A percentile compares a stretch with the other conserved stretches of the same genome.
phyloP scores from a whole-genome alignment of 2,113 vertebrate genomes.

The Myrmophylax atrothorax region DNA sequence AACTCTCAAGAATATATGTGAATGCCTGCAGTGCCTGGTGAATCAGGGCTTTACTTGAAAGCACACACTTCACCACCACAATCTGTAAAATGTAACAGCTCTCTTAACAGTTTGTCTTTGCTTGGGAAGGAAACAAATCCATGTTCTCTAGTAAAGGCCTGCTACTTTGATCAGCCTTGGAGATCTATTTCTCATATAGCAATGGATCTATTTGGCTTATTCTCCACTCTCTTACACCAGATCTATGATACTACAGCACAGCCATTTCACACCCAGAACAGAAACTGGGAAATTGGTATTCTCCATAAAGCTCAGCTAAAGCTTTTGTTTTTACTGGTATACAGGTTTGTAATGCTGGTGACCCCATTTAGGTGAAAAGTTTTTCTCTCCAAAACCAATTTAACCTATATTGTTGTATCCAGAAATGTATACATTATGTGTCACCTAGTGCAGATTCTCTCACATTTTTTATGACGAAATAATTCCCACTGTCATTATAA shows the following conservation, averaged over 20 bases:
- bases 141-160: neutral
- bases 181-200: neutral
- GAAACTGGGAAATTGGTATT: neutral
- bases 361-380: neutral
- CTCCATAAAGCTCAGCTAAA: neutral
- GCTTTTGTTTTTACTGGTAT: neutral
- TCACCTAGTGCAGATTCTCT: neutral
- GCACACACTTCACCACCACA: rapidly evolving
- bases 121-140: neutral
- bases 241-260: neutral
- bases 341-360: neutral
- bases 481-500: neutral
- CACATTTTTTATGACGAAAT: neutral
- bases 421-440: neutral
- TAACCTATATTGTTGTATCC: neutral
- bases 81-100: neutral
- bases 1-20: neutral
- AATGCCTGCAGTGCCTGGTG: rapidly evolving
- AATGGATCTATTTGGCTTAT: neutral
- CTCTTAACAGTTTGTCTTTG: neutral
- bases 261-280: neutral
- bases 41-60: neutral
- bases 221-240: neutral
- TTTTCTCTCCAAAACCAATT: neutral
- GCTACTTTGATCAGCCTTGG: neutral